Evolutionary conservation across 2,888 invertebrate genomes (phyloP).

Genomic region (Uloborus plumipes): DNA sequence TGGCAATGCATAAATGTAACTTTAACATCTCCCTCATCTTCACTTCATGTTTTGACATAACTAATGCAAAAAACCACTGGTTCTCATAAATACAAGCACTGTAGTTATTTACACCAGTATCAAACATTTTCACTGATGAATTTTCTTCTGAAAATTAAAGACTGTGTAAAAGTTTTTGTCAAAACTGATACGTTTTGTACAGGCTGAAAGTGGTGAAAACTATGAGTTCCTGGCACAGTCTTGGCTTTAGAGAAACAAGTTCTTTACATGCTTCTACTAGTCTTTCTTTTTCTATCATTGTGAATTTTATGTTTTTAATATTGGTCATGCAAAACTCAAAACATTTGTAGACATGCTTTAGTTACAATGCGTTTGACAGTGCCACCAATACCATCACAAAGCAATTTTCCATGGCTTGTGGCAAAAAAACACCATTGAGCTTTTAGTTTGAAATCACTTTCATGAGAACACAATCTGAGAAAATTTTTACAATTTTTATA

Average conservation of each 20-base stretch:
- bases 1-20: too few species aligned
- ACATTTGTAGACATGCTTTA: neutral
- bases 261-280: neutral
- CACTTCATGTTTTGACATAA: neutral
- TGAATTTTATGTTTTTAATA: neutral
- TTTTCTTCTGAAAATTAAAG: neutral
- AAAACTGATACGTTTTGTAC: neutral
- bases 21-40: too few species aligned
- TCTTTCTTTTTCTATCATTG: neutral
- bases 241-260: too few species aligned
- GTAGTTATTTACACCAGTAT: neutral
- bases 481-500: too few species aligned
- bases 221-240: neutral
- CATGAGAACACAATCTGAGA: neutral
- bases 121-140: too few species aligned
- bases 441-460: too few species aligned
- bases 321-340: neutral
- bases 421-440: too few species aligned
- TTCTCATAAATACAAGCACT: neutral
- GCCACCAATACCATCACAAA: slow-evolving; percentile 2
- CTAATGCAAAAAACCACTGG: neutral
- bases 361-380: neutral
- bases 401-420: neutral
- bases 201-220: neutral
- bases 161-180: neutral